Evolutionary conservation across 1,140 invertebrate species (phyloP), one percentile per base, ranked within the genome.

Genomic region (Drosophila nasuta): DNA sequence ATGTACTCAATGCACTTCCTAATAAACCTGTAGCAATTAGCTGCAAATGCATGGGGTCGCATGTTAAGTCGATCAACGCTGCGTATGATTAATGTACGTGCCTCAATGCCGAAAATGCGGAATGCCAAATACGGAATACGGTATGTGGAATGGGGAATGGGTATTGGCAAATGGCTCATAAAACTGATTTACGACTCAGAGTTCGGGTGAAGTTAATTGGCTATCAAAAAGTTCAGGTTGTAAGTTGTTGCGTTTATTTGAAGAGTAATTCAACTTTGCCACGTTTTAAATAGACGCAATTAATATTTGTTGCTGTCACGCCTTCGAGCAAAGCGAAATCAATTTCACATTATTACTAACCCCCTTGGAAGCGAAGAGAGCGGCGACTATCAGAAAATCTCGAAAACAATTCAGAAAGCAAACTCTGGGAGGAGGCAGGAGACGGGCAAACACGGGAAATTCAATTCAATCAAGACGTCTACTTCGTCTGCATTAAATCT

Each of bases 21-120:
- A 25, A 57, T 15, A 25, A 41, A 7, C 15, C 30, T 20, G 6
- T 67, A 3, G 30, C 67, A 41, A 77, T 83, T 74, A 74, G 54
- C 66, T 79, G 81, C 76, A 71, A 38, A 7, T 35, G 3, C 15
- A 35, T 25, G n/a, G 20, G 0, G 2, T 11, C 5, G n/a, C 30
- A 48, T 45, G 13, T 11, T 11, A 11, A 46, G 15, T 57, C 45
- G 62, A 64, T 45, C 70, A 67, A 81, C 85, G 63, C 33, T 63
- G 80, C 74, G 77, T 77, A 83, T 89, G 80, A 88, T 79, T 59
- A 82, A 87, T 82, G 73, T 51, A 30, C 5, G 3, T 17, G 4
- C 5, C 28, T 57, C 33, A 58, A 17, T 45, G 45, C 4, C 54
- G 6, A 17, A 10, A 30, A 2, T 17, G n/a, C 3, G 30, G 30